These are phyloP conservation scores for Aphelinus atriplicis DNA, from an alignment of 1,140 invertebrate genomes.

Conservation along the genomic window DNA sequence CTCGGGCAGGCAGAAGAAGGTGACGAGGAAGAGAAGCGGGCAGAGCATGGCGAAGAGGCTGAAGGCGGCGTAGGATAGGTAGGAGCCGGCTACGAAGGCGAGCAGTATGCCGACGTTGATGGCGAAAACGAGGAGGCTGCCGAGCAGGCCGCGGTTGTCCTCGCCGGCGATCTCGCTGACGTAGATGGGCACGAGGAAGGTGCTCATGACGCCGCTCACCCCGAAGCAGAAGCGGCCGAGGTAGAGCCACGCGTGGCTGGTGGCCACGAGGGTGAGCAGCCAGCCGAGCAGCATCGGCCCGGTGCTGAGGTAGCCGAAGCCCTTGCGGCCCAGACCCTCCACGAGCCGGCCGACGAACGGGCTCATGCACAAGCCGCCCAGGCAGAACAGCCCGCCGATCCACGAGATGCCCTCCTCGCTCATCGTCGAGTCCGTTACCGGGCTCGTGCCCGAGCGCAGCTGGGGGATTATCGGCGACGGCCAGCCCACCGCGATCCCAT, in stretches of 20 bases:
- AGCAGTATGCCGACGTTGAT: conserved; percentile 70
- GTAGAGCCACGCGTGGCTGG: conserved; percentile 49
- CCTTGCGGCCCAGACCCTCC: conserved; percentile 61
- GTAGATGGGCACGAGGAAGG: conserved; percentile 68
- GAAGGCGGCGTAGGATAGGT: conserved; percentile 63
- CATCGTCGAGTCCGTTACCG: conserved; percentile 57
- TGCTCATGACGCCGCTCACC: conserved; percentile 62
- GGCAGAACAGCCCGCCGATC: conserved; percentile 60
- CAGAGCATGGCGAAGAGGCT: conserved; percentile 60
- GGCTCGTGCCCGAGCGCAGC: conserved; percentile 58
- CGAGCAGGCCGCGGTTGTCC: conserved; percentile 68
- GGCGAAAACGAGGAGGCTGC: conserved; percentile 64
- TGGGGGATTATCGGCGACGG: conserved; percentile 64
- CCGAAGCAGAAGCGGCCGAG: conserved; percentile 61
- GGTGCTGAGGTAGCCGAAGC: conserved; percentile 50
- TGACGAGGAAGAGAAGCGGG: conserved; percentile 61
- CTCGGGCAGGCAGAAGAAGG: conserved; percentile 70
- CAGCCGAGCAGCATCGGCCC: conserved; percentile 53
- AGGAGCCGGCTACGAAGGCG: conserved; percentile 69
- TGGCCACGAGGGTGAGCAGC: conserved; percentile 58
- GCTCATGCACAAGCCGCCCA: conserved; percentile 54
- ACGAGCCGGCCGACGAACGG: conserved; percentile 51
- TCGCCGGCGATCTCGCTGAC: conserved; percentile 70
- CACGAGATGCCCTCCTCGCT: conserved; percentile 63
- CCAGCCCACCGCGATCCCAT: conserved; percentile 68